Conservation (phyloP, 37 sponge, comb jelly and placozoan genomes). For the Chondrosia reniformis region DNA sequence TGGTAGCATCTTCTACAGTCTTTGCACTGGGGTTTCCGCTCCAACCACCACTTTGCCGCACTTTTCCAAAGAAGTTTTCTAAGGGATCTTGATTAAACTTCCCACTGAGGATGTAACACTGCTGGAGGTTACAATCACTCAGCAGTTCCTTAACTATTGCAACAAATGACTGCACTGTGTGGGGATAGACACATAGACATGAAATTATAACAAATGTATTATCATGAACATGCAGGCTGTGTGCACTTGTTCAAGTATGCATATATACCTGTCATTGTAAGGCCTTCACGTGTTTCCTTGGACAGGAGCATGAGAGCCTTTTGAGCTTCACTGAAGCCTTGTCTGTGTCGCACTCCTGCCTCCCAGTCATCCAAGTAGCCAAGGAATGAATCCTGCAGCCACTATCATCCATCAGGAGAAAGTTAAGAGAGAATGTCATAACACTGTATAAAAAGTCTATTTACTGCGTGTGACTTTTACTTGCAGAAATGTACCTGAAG, state of each 20-base stretch:
- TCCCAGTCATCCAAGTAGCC: not conserved
- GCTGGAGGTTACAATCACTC: not conserved
- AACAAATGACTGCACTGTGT: not conserved
- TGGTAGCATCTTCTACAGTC: not conserved
- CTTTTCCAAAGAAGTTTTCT: not conserved
- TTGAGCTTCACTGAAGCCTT: conserved; percentile 1
- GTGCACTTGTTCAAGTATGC: too few species aligned
- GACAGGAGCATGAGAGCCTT: conserved; percentile 3
- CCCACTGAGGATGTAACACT: not conserved
- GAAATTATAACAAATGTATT: not conserved
- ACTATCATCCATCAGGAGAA: not conserved
- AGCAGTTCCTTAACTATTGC: not conserved
- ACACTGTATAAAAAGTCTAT: not conserved
- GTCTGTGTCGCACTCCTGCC: not conserved
- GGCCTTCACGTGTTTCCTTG: conserved; percentile 2
- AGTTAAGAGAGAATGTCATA: not conserved
- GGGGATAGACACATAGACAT: not conserved
- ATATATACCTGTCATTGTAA: not conserved
- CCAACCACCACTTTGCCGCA: conserved; percentile 10
- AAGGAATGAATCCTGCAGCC: conserved; percentile 2
- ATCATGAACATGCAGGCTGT: not conserved
- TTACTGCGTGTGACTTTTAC: too few species aligned
- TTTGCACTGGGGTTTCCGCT: not conserved
- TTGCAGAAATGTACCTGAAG: conserved; percentile 6
- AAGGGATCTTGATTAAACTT: conserved; percentile 13